Evolutionary conservation across 53 echinoderm and acorn worm species (phyloP).

Genomic region (Glandiceps talaboti): DNA sequence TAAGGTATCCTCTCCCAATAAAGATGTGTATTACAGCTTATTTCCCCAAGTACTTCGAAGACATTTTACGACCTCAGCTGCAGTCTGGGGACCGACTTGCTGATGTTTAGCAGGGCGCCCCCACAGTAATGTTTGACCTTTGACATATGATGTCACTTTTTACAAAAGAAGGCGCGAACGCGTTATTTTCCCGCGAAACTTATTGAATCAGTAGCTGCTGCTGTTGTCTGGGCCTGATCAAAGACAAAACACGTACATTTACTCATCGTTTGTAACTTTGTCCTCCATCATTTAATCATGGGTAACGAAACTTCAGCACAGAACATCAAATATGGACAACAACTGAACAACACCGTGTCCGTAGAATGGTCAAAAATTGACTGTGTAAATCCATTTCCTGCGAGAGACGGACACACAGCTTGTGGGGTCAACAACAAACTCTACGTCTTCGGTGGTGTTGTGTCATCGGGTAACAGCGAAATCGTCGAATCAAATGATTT

Average conservation of each 20-base stretch:
- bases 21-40: too few species aligned
- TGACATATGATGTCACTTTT: too few species aligned
- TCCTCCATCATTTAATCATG: not conserved
- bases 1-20: too few species aligned
- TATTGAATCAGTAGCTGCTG: too few species aligned
- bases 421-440: not conserved
- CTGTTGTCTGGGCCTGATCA: too few species aligned
- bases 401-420: conserved; percentile 9
- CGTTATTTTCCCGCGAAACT: not conserved
- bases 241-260: not conserved
- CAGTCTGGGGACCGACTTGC: too few species aligned
- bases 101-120: too few species aligned
- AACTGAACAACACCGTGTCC: not conserved
- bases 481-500: conserved; percentile 9
- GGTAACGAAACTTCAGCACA: conserved; percentile 6
- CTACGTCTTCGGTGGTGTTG: conserved; percentile 6
- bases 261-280: not conserved
- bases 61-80: too few species aligned
- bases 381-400: not conserved
- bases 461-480: not conserved
- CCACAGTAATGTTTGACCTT: too few species aligned
- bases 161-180: too few species aligned
- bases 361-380: not conserved
- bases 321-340: not conserved
- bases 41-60: too few species aligned